Evolutionary conservation across 2,888 invertebrate species (phyloP), one percentile per base, ranked within the genome.

Genomic region (Athripsodes cinereus): DNA sequence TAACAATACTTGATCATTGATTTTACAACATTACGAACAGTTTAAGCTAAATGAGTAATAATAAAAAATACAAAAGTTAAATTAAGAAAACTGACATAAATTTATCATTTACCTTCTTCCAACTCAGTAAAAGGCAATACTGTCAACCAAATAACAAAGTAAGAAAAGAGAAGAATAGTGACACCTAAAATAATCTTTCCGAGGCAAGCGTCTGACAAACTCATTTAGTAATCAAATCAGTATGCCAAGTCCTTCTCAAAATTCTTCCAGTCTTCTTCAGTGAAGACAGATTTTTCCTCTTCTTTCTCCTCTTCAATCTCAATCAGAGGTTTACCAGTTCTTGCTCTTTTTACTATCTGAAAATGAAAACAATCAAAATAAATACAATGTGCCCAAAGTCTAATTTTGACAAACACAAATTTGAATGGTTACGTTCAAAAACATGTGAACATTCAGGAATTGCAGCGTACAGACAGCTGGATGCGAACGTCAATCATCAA

Each of bases 231-330:
- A 66, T 59, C 72, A 76, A 65, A 66, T 59, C 72, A 76, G 65
- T 78, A 81, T 69, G 81, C 77, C 66, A 84, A 83, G 69, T 87
- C 83, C 52, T 76, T 74, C 69, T 87, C 86, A 69, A 87, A 88
- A 61, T 81, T 80, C 60, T 80, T 74, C 65, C 86, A 86, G 52
- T 85, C 83, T 68, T 86, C 86, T 66, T 85, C 84, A 0, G 88
- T 86, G 68, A 90, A 88, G 16, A 79, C 85, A 0, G 86, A 83
- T 57, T 78, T 75, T 64, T 82, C 73, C 50, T 75, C 71, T 62
- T 79, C 74, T 44, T 69, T 66, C 59, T 72, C 73, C 22, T 74
- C 67, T 68, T 77, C 71, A 13, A 70, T 66, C 57, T 75, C 74
- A 19, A 70, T 65, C 1, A 78, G 67, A 0, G 81, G 73, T 57